These are phyloP conservation scores for Labia minor DNA, from an alignment of 2,888 invertebrate genomes.

Conservation along the genomic window DNA sequence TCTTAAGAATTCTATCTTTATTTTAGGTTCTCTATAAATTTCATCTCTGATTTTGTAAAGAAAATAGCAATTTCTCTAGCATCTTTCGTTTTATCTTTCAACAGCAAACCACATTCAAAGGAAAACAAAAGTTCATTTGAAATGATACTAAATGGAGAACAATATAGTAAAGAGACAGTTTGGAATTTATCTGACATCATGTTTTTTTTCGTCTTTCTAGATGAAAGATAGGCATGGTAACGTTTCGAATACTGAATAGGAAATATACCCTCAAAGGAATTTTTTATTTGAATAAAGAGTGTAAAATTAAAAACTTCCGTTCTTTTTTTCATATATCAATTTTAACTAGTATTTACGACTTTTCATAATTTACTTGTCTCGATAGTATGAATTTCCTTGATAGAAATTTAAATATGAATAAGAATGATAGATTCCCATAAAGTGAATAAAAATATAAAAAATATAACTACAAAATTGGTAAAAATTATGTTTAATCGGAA, in stretches of 20 bases:
- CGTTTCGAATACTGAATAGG: neutral
- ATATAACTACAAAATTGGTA: no score
- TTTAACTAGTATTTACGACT: no score
- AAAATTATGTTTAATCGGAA: no score
- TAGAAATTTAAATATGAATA: no score
- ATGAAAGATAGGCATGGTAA: neutral
- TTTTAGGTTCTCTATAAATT: neutral
- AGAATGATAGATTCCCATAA: no score
- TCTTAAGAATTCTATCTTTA: slow-evolving; percentile 6
- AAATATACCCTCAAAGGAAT: neutral
- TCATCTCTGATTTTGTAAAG: neutral
- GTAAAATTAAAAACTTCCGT: no score
- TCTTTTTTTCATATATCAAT: no score
- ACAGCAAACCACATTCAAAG: neutral
- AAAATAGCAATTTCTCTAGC: neutral
- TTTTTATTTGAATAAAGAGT: no score
- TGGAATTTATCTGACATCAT: neutral
- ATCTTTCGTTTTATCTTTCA: neutral
- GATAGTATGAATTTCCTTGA: no score
- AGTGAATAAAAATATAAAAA: no score
- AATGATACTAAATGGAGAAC: neutral
- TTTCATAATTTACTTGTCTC: no score
- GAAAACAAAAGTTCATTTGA: neutral
- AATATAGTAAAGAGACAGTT: neutral
- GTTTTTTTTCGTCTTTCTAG: neutral